Evolutionary conservation across 2,797 vertebrate genomes (phyloP).

Genomic region (Syngnathus acus): DNA sequence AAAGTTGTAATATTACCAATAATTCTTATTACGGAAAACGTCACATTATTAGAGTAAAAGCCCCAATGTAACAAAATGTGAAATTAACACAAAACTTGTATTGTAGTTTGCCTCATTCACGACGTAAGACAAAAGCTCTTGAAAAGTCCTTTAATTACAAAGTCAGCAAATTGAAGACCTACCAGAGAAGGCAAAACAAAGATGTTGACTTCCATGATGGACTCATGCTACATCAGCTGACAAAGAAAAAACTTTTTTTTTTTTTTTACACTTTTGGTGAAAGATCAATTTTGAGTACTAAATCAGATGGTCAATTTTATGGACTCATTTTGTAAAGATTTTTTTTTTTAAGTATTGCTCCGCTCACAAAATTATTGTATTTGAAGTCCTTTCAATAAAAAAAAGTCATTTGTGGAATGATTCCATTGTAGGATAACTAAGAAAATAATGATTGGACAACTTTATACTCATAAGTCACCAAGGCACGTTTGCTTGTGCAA

Average conservation of each 20-base stretch:
- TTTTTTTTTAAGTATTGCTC: neutral
- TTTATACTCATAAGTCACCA: conserved; percentile 19
- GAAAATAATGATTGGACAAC: neutral
- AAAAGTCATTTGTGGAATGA: conserved; percentile 1
- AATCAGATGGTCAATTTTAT: neutral
- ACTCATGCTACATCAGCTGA: conserved; percentile 49
- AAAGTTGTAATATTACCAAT: too few relatives aligned
- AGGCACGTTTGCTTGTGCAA: conserved; percentile 42
- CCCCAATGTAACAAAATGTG: too few relatives aligned
- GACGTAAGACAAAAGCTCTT: neutral
- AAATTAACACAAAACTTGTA: too few relatives aligned
- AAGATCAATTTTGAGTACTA: neutral
- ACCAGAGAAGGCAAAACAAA: conserved; percentile 44
- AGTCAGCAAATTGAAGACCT: conserved; percentile 64
- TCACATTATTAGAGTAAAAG: too few relatives aligned
- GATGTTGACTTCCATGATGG: conserved; percentile 30
- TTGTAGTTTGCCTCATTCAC: neutral
- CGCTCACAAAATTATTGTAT: neutral
- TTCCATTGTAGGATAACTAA: conserved; percentile 3
- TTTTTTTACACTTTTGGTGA: conserved; percentile 1
- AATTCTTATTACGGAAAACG: too few relatives aligned
- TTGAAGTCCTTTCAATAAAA: neutral
- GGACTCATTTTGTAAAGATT: neutral
- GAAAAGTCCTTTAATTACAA: conserved; percentile 64
- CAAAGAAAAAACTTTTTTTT: neutral